Conservation (phyloP, 2,888 invertebrate genomes). For the Acanthoscelides obtectus region DNA sequence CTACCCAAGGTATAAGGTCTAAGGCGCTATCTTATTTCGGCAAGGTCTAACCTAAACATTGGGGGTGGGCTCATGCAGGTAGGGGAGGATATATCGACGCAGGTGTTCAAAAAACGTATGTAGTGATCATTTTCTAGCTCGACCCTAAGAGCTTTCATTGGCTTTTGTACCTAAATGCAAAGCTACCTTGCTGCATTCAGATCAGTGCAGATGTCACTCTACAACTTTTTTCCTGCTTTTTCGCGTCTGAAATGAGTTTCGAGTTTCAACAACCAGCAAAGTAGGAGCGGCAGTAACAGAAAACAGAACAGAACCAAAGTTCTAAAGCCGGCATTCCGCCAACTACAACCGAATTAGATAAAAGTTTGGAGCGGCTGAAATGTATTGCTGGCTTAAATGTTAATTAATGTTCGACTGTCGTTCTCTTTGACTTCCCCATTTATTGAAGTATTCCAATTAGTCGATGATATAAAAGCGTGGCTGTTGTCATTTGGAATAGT, state of each 20-base stretch:
- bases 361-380: not conserved
- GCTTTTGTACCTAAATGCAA: too few species aligned
- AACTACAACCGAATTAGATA: not conserved
- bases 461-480: not conserved
- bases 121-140: too few species aligned
- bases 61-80: too few species aligned
- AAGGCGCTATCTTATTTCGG: too few species aligned
- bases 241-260: not conserved
- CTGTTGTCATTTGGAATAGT: not conserved
- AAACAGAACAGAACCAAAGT: not conserved
- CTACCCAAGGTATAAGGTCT: too few species aligned
- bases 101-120: too few species aligned
- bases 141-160: too few species aligned
- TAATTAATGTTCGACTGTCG: not conserved
- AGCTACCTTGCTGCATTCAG: too few species aligned
- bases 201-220: too few species aligned
- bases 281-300: not conserved
- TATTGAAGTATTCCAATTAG: not conserved
- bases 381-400: not conserved
- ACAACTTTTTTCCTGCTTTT: too few species aligned
- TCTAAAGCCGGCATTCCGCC: not conserved
- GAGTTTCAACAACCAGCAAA: not conserved
- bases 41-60: too few species aligned
- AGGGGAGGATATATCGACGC: too few species aligned
- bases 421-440: not conserved